These are phyloP conservation scores for Euphysa ruthae DNA, from an alignment of 30 jellyfish, hydroid and myxozoan genomes.

Conservation along the genomic window DNA sequence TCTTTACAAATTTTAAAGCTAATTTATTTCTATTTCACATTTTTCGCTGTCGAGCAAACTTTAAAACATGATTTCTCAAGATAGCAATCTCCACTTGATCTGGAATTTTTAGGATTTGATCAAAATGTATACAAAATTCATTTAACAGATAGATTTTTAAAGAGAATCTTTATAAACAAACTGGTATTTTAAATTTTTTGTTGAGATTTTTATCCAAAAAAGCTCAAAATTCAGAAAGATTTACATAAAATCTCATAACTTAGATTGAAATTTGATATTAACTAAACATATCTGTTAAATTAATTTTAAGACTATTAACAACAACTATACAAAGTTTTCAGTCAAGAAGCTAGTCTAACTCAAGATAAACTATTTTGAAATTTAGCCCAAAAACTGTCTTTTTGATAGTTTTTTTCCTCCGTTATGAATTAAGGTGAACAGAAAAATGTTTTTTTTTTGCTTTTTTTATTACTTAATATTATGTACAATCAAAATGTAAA, in stretches of 20 bases:
- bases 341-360: not conserved
- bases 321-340: not conserved
- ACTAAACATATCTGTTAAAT: not conserved
- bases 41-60: not conserved
- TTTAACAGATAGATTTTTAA: not conserved
- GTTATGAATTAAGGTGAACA: not conserved
- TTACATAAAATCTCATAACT: not conserved
- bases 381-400: not conserved
- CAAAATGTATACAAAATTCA: not conserved
- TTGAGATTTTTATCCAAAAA: no score
- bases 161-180: no score
- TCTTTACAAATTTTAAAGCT: not conserved
- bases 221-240: not conserved
- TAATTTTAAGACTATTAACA: not conserved
- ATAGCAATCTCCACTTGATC: not conserved
- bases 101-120: not conserved
- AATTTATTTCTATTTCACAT: not conserved
- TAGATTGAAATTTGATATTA: not conserved
- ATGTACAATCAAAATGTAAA: no score
- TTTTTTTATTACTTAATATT: no score
- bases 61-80: conserved; percentile 11
- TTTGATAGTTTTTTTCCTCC: not conserved
- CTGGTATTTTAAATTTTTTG: no score
- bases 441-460: not conserved
- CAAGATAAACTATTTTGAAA: not conserved